Conservation (phyloP, 2,113 vertebrate species). For the Aythya baeri region DNA sequence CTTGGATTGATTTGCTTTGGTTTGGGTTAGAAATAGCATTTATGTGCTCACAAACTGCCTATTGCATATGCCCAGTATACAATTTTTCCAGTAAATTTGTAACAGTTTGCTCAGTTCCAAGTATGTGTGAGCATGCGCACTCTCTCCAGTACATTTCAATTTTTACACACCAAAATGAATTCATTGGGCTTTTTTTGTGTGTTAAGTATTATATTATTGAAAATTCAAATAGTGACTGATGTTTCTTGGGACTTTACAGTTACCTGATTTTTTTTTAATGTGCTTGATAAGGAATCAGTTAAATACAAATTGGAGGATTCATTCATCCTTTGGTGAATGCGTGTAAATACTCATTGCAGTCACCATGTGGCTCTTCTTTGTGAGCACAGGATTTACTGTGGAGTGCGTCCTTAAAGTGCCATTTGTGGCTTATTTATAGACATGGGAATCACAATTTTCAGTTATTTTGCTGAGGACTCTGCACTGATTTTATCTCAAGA, state of each 20-base stretch:
- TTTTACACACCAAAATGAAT: background rate
- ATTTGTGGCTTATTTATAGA: background rate
- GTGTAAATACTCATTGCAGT: background rate
- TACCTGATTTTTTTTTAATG: background rate
- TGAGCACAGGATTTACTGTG: background rate
- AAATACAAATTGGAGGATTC: background rate
- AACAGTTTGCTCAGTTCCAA: conserved; percentile 12
- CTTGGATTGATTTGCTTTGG: conserved; percentile 27
- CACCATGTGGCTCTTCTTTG: background rate
- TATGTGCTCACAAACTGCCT: conserved; percentile 39
- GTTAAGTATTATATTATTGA: background rate
- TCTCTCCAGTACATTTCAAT: background rate
- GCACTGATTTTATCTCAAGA: background rate
- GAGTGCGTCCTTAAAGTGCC: background rate
- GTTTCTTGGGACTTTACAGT: background rate
- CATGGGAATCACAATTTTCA: background rate
- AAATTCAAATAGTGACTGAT: background rate
- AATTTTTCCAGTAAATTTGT: conserved; percentile 16
- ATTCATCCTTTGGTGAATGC: background rate
- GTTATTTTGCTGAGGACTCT: conserved; percentile 1
- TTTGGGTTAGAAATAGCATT: conserved; percentile 43
- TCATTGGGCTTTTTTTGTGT: background rate
- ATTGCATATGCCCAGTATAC: conserved; percentile 21
- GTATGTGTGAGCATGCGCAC: background rate
- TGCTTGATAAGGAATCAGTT: background rate